Conservation (phyloP, 2,797 vertebrate genomes). For the Enteromius afrohamiltoni region DNA sequence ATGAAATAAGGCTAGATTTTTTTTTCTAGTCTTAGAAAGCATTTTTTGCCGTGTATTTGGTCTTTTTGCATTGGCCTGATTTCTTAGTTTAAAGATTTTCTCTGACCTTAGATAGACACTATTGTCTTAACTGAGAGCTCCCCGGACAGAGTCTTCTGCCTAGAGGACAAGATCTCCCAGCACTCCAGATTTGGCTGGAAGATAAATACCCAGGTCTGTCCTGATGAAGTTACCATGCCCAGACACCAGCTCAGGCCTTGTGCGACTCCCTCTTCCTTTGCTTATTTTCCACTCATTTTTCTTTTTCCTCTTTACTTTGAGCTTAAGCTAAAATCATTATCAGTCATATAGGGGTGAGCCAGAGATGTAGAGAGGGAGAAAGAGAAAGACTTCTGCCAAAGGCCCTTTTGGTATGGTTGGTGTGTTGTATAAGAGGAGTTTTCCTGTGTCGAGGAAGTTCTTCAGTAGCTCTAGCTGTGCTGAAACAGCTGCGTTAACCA, state of each 20-base stretch:
- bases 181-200: conserved; percentile 18
- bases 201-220: conserved; percentile 40
- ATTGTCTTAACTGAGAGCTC: conserved; percentile 9
- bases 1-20: too few relatives aligned
- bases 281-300: conserved; percentile 29
- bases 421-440: conserved; percentile 51
- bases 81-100: not conserved
- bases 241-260: conserved; percentile 31
- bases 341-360: conserved; percentile 50
- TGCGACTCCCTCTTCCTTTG: conserved; percentile 38
- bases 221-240: conserved; percentile 52
- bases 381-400: conserved; percentile 21
- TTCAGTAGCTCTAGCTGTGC: conserved; percentile 45
- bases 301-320: conserved; percentile 38
- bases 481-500: conserved; percentile 48
- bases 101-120: not conserved
- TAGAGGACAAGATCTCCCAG: conserved; percentile 1
- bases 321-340: conserved; percentile 67
- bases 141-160: not conserved
- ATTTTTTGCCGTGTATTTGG: too few relatives aligned
- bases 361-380: conserved; percentile 20
- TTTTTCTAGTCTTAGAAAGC: too few relatives aligned
- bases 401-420: conserved; percentile 37
- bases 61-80: too few relatives aligned
- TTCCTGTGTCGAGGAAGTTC: conserved; percentile 51